These are phyloP conservation scores for Lucifuga dentata DNA, from an alignment of 2,113 vertebrate genomes.

Conservation along the genomic window DNA sequence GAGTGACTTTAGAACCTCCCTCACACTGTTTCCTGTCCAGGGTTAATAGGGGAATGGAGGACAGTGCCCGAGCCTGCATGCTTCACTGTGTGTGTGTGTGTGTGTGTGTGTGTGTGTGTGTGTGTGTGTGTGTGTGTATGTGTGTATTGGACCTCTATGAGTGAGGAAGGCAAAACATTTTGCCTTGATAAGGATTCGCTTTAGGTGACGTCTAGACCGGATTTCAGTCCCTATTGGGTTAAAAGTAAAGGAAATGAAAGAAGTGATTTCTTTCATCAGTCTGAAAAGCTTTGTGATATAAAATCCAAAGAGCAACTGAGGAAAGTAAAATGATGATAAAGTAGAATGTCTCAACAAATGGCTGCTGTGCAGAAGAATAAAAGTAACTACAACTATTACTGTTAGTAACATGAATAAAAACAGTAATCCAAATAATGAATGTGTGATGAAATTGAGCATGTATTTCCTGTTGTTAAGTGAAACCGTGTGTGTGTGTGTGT, in stretches of 20 bases:
- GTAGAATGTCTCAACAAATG: neutral
- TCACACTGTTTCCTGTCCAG: too few species aligned
- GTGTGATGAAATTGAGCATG: too few species aligned
- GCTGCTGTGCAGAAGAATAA: too few species aligned
- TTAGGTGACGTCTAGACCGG: conserved; percentile 74
- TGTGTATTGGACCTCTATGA: too few species aligned
- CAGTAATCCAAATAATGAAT: too few species aligned
- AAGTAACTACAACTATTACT: too few species aligned
- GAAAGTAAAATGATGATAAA: conserved; percentile 25
- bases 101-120: neutral
- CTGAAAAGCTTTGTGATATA: conserved; percentile 40
- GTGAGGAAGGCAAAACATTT: conserved; percentile 35
- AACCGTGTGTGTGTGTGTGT: conserved; percentile 18
- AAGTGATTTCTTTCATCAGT: conserved; percentile 36
- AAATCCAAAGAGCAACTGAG: conserved; percentile 35
- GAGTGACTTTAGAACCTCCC: too few species aligned
- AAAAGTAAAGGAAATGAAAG: conserved; percentile 47
- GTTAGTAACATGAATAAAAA: too few species aligned
- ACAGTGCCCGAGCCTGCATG: too few species aligned
- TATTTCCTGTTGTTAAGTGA: conserved; percentile 57
- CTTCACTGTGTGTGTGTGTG: neutral
- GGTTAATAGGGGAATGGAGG: too few species aligned
- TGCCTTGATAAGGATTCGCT: conserved; percentile 28
- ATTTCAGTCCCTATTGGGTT: conserved; percentile 71
- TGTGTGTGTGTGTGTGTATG: neutral